Evolutionary conservation across 1,140 invertebrate species (phyloP), one percentile per base, ranked within the genome.

Genomic region (Littorina saxatilis): DNA sequence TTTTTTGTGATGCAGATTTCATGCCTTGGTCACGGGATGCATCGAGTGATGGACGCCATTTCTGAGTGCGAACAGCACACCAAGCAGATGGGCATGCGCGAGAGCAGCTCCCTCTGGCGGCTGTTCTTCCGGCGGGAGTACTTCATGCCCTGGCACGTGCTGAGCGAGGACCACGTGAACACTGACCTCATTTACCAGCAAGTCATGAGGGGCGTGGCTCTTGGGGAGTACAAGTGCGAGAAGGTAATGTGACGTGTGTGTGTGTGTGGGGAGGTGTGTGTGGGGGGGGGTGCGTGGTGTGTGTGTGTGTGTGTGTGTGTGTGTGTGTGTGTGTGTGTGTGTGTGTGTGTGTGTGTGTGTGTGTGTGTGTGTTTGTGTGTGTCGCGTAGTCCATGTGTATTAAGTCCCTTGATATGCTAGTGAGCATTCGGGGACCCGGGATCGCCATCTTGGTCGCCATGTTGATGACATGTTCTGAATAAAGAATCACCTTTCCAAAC

Each of bases 41-140:
- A 91, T 76, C 80, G 91, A 32, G 84, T 92, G 15, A 89, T 91
- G 88, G 90, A 92, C 79, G 90, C 91, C 13, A 87, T 92, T 1
- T 86, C 88, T 0, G 91, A 92, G 85, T 91, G 91, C 84, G 91
- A 92, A 84, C 88, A 90, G 66, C 85, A 87, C 61, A 87, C 88
- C 40, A 87, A 86, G 63, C 81, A 85, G 73, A 85, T 88, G 84
- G 87, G 88, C 27, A 86, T 89, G 83, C 82, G 85, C 27, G 90
- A 91, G 77, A 90, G 87, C 61, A 90, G 82, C 74, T 86, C 89
- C 37, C 68, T 87, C 13, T 92, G 91, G 91, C 81, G 90, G 40
- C 81, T 92, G 1, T 91, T 88, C 74, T 91, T 90, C 82, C 83
- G 91, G 74, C 88, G 88, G 73, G 91, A 92, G 81, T 88, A 88